Conservation (phyloP, 2,797 vertebrate species). For the Pipistrellus pygmaeus region DNA sequence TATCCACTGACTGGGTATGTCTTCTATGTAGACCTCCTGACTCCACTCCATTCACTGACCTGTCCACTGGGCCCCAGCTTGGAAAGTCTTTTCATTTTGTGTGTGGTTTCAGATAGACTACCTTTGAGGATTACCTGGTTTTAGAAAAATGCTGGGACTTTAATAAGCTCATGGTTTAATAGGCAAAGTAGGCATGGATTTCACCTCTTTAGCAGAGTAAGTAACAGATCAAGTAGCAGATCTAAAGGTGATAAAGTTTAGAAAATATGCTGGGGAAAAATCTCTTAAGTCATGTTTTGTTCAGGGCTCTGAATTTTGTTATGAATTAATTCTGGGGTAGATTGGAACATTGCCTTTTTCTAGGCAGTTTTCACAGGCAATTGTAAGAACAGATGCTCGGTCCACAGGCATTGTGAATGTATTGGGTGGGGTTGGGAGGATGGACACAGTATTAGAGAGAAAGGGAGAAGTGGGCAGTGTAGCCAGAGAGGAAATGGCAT, state of each 20-base stretch:
- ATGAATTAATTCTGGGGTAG: neutral
- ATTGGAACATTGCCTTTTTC: neutral
- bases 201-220: neutral
- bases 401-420: neutral
- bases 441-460: neutral
- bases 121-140: conserved; percentile 33
- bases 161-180: neutral
- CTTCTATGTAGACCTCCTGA: neutral
- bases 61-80: neutral
- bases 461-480: neutral
- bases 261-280: neutral
- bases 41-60: neutral
- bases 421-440: neutral
- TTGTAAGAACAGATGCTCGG: neutral
- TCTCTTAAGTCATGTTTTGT: neutral
- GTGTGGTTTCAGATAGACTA: neutral
- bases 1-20: neutral
- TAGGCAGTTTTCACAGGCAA: neutral
- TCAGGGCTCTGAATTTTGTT: conserved; percentile 17
- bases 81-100: neutral
- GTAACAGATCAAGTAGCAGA: conserved; percentile 4
- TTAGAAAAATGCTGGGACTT: conserved; percentile 15
- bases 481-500: neutral
- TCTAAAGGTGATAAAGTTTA: conserved; percentile 21
- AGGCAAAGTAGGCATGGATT: neutral